These are phyloP conservation scores for Ceyx margarethae DNA, from an alignment of 2,113 vertebrate species.

Conservation along the genomic window DNA sequence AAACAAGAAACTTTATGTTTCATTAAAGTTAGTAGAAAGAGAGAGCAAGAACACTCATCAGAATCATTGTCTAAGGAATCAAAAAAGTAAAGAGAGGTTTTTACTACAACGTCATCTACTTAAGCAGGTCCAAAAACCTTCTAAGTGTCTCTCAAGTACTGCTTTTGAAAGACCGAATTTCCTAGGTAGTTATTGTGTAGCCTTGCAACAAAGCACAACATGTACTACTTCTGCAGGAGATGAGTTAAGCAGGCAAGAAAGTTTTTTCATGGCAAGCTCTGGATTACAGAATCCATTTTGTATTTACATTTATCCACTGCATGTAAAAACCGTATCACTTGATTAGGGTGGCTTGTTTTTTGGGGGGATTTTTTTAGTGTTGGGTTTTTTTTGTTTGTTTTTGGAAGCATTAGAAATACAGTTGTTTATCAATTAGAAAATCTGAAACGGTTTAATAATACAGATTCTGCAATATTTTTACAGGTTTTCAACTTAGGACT, in stretches of 20 bases:
- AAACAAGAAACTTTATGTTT: neutral
- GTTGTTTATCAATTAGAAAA: neutral
- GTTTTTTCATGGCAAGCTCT: neutral
- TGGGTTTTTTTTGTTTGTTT: neutral
- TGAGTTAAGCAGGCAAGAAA: neutral
- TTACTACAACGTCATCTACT: neutral
- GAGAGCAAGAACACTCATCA: neutral
- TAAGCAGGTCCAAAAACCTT: neutral
- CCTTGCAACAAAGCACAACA: neutral
- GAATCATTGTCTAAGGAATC: neutral
- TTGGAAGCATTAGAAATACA: neutral
- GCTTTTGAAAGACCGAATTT: neutral
- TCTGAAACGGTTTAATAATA: neutral
- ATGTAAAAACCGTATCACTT: neutral
- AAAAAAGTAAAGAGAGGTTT: neutral
- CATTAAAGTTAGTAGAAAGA: neutral
- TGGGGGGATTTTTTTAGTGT: too few species aligned
- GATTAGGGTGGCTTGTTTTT: fast-evolving
- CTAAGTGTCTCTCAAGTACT: neutral
- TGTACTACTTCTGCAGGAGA: neutral
- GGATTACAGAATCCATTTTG: neutral
- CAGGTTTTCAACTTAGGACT: neutral
- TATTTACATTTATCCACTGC: neutral
- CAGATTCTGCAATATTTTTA: neutral
- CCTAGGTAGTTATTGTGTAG: neutral